phyloP scores from a whole-genome alignment of 2,797 vertebrate genomes.

The Toxotes lorentzi region DNA sequence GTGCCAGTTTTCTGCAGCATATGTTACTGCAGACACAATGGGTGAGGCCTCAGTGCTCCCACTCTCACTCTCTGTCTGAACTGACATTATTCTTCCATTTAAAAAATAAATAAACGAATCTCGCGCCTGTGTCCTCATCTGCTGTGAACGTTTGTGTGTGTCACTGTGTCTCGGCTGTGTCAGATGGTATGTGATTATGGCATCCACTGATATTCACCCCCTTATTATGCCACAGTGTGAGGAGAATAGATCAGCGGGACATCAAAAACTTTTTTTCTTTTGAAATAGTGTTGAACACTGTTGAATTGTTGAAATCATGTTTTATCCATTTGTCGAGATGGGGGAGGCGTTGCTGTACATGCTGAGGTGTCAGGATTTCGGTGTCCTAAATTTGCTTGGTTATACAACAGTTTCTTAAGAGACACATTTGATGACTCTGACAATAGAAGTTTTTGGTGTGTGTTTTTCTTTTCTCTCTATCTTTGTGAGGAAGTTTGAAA shows the following conservation, averaged over 20 bases:
- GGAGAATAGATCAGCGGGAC: slow-evolving; percentile 27
- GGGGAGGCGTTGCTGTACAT: slow-evolving; percentile 17
- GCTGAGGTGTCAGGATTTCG: slow-evolving; percentile 48
- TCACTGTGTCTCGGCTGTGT: slow-evolving; percentile 32
- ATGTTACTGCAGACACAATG: slow-evolving; percentile 74
- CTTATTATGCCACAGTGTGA: slow-evolving; percentile 27
- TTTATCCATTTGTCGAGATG: slow-evolving; percentile 19
- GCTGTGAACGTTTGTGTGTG: slow-evolving; percentile 7
- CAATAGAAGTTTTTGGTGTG: slow-evolving; percentile 28
- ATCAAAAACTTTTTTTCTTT: neutral
- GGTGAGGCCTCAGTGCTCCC: slow-evolving; percentile 41
- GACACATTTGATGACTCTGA: slow-evolving; percentile 55
- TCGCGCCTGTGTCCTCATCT: slow-evolving; percentile 1
- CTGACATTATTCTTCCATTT: neutral
- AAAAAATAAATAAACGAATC: neutral
- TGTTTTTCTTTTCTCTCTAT: neutral
- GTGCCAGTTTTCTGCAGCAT: slow-evolving; percentile 52
- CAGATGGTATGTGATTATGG: slow-evolving; percentile 29
- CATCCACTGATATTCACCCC: slow-evolving; percentile 19
- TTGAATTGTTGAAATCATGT: slow-evolving; percentile 17
- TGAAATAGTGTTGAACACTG: neutral
- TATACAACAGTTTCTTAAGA: slow-evolving; percentile 61
- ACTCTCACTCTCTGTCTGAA: slow-evolving; percentile 37
- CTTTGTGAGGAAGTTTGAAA: slow-evolving; percentile 53
- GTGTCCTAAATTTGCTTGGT: slow-evolving; percentile 61